phyloP scores from a whole-genome alignment of 2,797 vertebrate species.

The Melanogrammus aeglefinus region DNA sequence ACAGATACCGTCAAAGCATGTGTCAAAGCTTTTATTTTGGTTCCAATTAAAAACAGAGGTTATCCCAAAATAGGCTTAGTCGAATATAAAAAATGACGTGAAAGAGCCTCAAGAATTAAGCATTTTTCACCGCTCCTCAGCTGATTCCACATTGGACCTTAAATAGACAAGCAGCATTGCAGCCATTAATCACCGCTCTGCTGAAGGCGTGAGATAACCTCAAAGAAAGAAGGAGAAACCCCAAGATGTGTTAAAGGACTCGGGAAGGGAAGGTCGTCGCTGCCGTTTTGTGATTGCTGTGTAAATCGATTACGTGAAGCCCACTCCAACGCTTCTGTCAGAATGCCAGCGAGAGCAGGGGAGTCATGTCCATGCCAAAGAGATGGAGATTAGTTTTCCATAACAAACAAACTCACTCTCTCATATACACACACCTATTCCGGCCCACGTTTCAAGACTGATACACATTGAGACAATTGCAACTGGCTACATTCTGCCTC shows the following conservation, averaged over 20 bases:
- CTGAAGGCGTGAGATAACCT: not conserved
- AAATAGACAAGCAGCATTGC: conserved; percentile 22
- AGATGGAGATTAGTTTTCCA: conserved; percentile 28
- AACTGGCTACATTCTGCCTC: not conserved
- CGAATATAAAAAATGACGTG: too few species aligned
- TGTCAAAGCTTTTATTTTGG: too few species aligned
- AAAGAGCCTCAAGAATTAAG: too few species aligned
- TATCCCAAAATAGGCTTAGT: too few species aligned
- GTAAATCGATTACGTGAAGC: conserved; percentile 68
- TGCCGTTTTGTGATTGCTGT: conserved; percentile 63
- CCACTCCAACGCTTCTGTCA: conserved; percentile 58
- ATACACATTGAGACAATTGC: not conserved
- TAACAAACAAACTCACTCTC: conserved; percentile 10
- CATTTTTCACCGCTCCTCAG: conserved; percentile 36
- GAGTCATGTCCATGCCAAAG: conserved; percentile 17
- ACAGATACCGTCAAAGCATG: too few species aligned
- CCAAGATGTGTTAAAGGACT: conserved; percentile 63
- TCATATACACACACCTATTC: conserved; percentile 8
- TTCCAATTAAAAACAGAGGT: too few species aligned
- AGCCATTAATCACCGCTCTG: not conserved
- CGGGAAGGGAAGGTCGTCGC: conserved; percentile 62
- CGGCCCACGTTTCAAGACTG: not conserved
- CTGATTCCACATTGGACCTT: conserved; percentile 36
- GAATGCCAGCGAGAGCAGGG: conserved; percentile 37
- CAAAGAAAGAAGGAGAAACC: conserved; percentile 49